Conservation (phyloP, 2,888 invertebrate species). For the Entomobrya proxima region DNA sequence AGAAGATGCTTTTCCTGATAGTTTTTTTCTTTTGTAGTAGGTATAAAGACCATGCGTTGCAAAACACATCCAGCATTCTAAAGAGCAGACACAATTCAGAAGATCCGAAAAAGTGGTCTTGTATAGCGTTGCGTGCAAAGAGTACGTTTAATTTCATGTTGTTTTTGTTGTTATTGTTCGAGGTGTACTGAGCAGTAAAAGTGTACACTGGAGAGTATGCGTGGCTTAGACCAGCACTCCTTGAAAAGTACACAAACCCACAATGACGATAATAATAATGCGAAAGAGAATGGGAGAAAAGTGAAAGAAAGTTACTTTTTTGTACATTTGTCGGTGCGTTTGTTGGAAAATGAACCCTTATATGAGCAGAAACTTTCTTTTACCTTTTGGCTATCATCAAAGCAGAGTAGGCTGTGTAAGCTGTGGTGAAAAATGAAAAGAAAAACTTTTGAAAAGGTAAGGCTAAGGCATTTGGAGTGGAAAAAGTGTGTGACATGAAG, state of each 20-base stretch:
- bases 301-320: background rate
- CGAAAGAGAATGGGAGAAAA: background rate
- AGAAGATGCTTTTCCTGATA: conserved; percentile 6
- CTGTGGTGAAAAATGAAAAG: too few species aligned
- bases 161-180: conserved; percentile 1
- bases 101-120: background rate
- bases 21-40: background rate
- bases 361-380: background rate
- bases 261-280: background rate
- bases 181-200: background rate
- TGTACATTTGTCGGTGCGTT: background rate
- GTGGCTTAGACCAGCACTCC: background rate
- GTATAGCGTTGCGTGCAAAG: conserved; percentile 9
- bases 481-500: too few species aligned
- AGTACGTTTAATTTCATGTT: conserved; percentile 34
- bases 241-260: background rate
- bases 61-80: too few species aligned
- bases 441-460: too few species aligned
- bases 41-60: too few species aligned
- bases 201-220: background rate
- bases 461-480: too few species aligned
- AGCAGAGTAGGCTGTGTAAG: too few species aligned
- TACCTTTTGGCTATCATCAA: too few species aligned
- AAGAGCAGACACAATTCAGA: background rate
- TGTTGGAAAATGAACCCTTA: background rate